A percentile compares a stretch with the other conserved stretches of the same genome.
These are phyloP conservation scores for Lepeophtheirus nordmannii DNA, from an alignment of 2,888 invertebrate genomes.

Conservation along the genomic window DNA sequence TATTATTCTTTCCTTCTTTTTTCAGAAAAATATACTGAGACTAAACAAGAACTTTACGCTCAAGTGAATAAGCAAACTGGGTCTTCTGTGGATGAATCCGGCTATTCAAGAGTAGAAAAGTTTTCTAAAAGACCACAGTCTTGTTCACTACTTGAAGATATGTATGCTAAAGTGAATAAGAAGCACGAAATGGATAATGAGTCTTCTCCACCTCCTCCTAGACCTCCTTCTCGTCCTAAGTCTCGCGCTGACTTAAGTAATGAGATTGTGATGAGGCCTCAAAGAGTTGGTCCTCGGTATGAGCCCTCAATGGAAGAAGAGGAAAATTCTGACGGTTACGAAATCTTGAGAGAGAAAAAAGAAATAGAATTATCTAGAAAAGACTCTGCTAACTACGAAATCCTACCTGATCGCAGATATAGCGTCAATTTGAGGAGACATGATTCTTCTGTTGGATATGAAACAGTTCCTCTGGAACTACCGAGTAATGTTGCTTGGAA, in stretches of 20 bases:
- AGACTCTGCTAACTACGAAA: slow-evolving; percentile 10
- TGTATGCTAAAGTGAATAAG: slow-evolving; percentile 22
- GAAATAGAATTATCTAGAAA: neutral
- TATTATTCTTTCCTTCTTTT: too few relatives aligned
- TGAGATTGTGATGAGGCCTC: neutral
- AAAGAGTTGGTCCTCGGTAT: neutral
- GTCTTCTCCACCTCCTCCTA: neutral
- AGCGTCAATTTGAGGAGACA: neutral
- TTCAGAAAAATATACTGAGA: too few relatives aligned
- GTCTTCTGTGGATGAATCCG: too few relatives aligned
- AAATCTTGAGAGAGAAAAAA: neutral
- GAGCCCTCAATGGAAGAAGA: slow-evolving; percentile 6
- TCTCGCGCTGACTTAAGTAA: neutral
- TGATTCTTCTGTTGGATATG: slow-evolving; percentile 2
- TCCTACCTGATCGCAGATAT: neutral
- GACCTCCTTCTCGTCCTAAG: neutral
- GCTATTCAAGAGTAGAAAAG: too few relatives aligned
- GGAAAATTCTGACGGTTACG: neutral
- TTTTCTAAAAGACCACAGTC: too few relatives aligned
- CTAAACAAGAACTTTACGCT: too few relatives aligned
- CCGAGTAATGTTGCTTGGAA: neutral
- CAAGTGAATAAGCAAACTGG: too few relatives aligned
- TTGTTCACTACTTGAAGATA: neutral
- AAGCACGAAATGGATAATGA: slow-evolving; percentile 7
- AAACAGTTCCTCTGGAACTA: neutral